A percentile compares a stretch with the other conserved stretches of the same genome.
phyloP scores from a whole-genome alignment of 2,113 vertebrate species.

The Cephalopholis sonnerati region DNA sequence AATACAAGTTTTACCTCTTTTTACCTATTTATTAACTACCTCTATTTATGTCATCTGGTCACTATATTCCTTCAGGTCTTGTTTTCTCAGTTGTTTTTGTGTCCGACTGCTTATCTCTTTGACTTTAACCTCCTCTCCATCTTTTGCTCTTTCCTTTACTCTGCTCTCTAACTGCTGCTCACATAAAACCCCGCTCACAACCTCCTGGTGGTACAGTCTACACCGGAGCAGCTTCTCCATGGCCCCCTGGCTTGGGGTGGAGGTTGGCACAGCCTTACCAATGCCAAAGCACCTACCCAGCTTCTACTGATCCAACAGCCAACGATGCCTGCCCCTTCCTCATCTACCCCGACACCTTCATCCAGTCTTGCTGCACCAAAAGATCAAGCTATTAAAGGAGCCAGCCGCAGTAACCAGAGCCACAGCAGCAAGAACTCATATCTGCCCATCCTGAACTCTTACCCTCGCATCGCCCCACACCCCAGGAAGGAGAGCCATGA shows the following conservation, averaged over 20 bases:
- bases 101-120: constrained; percentile 11
- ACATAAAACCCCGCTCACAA: constrained; percentile 48
- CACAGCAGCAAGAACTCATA: constrained; percentile 71
- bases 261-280: constrained; percentile 50
- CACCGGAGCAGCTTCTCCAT: constrained; percentile 67
- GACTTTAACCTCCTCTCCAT: constrained; percentile 53
- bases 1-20: too few species aligned
- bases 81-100: too few species aligned
- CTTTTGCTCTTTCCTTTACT: constrained; percentile 24
- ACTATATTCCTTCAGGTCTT: not conserved
- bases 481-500: constrained; percentile 71
- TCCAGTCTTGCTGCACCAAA: constrained; percentile 28
- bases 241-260: constrained; percentile 72
- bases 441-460: constrained; percentile 82
- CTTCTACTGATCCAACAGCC: constrained; percentile 77
- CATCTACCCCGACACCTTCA: not conserved
- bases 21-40: too few species aligned
- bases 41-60: too few species aligned
- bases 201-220: constrained; percentile 63
- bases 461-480: constrained; percentile 81
- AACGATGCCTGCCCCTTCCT: constrained; percentile 9
- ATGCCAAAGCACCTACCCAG: constrained; percentile 60
- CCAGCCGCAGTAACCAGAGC: constrained; percentile 41
- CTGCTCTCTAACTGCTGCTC: constrained; percentile 16
- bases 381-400: constrained; percentile 46